These are phyloP conservation scores for Mus caroli DNA, from an alignment of 2,797 vertebrate genomes.

Conservation along the genomic window DNA sequence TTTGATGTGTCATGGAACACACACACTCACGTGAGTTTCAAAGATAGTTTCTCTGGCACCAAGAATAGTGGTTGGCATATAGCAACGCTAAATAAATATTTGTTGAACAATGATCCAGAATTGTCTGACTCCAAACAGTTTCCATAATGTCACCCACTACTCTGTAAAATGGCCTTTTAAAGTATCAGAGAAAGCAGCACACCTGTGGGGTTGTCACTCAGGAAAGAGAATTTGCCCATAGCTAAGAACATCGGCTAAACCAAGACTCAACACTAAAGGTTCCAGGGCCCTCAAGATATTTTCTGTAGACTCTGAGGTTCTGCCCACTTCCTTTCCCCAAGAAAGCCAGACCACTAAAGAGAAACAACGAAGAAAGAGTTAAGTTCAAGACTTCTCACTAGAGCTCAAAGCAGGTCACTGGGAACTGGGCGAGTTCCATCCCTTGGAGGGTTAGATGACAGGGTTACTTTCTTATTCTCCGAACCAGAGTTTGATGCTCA, in stretches of 20 bases:
- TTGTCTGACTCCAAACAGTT: neutral
- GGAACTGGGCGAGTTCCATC: neutral
- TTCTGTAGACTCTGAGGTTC: neutral
- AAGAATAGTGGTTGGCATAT: neutral
- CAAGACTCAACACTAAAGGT: neutral
- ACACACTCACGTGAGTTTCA: neutral
- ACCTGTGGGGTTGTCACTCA: neutral
- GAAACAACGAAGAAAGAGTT: constrained; percentile 44
- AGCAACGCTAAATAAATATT: constrained; percentile 63
- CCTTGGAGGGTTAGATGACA: neutral
- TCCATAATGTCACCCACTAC: neutral
- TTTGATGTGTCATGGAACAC: neutral
- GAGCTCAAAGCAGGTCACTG: neutral
- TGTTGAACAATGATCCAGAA: constrained; percentile 36
- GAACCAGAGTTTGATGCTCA: neutral
- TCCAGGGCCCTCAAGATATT: neutral
- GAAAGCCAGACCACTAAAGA: neutral
- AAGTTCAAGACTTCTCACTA: neutral
- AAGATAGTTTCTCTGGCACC: neutral
- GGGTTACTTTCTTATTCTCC: neutral
- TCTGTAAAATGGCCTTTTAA: constrained; percentile 35
- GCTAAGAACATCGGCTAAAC: neutral
- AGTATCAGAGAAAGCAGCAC: neutral
- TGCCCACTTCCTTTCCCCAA: neutral
- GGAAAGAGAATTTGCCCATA: constrained; percentile 21